Evolutionary conservation across 2,113 vertebrate species (phyloP), one percentile per base, ranked within the genome.

Genomic region (Sclerurus mexicanus): DNA sequence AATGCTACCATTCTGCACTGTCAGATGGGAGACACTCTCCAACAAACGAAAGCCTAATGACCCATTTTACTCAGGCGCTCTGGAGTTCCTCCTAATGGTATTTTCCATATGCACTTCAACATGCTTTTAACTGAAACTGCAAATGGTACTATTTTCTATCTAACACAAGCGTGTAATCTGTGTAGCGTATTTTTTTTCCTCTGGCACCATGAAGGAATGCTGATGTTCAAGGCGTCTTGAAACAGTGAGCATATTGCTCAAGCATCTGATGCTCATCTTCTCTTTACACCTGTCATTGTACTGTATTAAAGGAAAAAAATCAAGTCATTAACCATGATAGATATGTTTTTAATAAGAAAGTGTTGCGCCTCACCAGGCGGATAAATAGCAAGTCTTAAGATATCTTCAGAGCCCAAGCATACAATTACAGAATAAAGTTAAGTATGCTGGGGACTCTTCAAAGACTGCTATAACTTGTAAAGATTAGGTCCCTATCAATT

Each of bases 31-130:
- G 98, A 98, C 98, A 97, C 98, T 98, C 98, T 98, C 98, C 98
- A 98, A 99, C 99, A 99, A 99, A 99, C 98, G 98, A 98, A 98
- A 99, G 98, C 99, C 99, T 99, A 99, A 99, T 99, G 99, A 99
- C 99, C 99, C 99, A 97, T 99, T 99, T 99, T 98, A 99, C 99
- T 99, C 98, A 97, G 98, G 98, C 98, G 92, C 98, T 98, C 98
- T 96, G 97, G 98, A 98, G 98, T 98, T 98, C 97, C 97, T 98
- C 98, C 98, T 99, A 99, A 99, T 99, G 98, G 98, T 98, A 97
- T 98, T 98, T 98, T 98, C 98, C 99, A 99, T 99, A 99, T 99
- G 99, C 98, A 99, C 98, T 98, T 97, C 97, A 98, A 98, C 98
- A 98, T 98, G 97, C 98, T 98, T 98, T 98, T 98, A 98, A 98